Evolutionary conservation across 1,140 invertebrate genomes (phyloP), one percentile per base, ranked within the genome.

Genomic region (Nixonia krombeini): DNA sequence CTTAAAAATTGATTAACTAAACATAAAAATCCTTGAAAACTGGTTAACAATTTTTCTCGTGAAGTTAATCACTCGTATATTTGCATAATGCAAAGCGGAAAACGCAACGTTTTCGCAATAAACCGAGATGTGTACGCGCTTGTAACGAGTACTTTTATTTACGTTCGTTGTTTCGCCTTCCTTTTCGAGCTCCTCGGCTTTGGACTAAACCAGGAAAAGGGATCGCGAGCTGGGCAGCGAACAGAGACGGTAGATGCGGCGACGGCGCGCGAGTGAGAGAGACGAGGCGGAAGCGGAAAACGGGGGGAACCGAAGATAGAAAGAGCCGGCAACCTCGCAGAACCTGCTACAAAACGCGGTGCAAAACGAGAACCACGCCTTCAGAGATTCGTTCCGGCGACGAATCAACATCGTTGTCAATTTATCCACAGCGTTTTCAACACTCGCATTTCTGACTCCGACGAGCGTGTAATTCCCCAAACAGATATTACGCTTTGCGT

Each of bases 311-410:
- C 33, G 45, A 47, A 61, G 44, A 33, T 37, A 56, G 47, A 44
- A 41, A 46, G 63, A 79, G 52, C 73, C 66, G 75, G 73, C 76
- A 79, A 78, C 74, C 73, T 74, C 75, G 73, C 76, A 76, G 49
- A 65, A 41, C 52, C 33, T 49, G 65, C 72, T 68, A 73, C 67
- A 75, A 78, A 76, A 78, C 69, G 74, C 68, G 25, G 33, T 52
- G 33, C 66, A 75, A 78, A 76, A 76, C 70, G 76, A 78, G 72
- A 63, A 58, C 64, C 55, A 70, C 67, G 67, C 67, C 67, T 64
- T 64, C 44, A 64, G 56, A 70, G 56, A 70, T 58, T 70, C 55
- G 59, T 59, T 59, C 53, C 41, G 41, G 33, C 55, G 55, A 55
- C 55, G 45, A 59, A 29, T 58, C 57, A 47, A 58, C 52, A 49